Evolutionary conservation across 2,113 vertebrate genomes (phyloP), one percentile per base, ranked within the genome.

Genomic region (Dascyllus trimaculatus): DNA sequence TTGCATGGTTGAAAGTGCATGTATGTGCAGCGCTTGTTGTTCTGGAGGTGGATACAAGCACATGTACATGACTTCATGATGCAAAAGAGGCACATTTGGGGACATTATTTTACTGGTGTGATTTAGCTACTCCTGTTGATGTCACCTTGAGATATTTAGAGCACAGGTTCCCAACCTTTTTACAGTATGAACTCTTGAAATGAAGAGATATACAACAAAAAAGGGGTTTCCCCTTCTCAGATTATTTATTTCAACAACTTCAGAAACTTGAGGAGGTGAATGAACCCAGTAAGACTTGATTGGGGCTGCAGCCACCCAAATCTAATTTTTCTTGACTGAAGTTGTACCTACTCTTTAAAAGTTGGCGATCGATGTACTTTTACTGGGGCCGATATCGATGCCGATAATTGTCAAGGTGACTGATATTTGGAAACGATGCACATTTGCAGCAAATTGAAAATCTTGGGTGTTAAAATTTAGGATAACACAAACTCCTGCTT

Each of bases 1-100:
- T 80, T 10, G 53, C n/a, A 53, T 60, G 66, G 70, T 48, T 85
- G 57, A 58, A 52, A 57, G 53, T 0, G 32, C 45, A 35, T n/a
- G 24, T 35, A 43, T 0, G 48, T 60, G 46, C 43, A 54, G 32
- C 57, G 13, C 38, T 18, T 59, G 58, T 60, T 18, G 17, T 54
- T 80, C 13, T 48, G 17, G 19, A 32, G 53, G 32, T 15, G 21
- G 65, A 70, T 51, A 54, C 21, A 26, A 19, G 38, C 15, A 46
- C 22, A 24, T 19, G 38, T 73, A 54, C 61, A 56, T 24, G n/a
- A 61, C 13, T 71, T 70, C 21, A 45, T 8, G 1, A 19, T 52
- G 21, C 24, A 35, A 45, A 62, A 8, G 24, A 21, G 66, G 13
- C 11, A 7, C 21, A 22, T 9, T 6, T 4, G 43, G 24, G 25